A percentile compares a stretch with the other conserved stretches of the same genome.
Conservation (phyloP, 2,113 vertebrate species). For the Opisthocomus hoazin region DNA sequence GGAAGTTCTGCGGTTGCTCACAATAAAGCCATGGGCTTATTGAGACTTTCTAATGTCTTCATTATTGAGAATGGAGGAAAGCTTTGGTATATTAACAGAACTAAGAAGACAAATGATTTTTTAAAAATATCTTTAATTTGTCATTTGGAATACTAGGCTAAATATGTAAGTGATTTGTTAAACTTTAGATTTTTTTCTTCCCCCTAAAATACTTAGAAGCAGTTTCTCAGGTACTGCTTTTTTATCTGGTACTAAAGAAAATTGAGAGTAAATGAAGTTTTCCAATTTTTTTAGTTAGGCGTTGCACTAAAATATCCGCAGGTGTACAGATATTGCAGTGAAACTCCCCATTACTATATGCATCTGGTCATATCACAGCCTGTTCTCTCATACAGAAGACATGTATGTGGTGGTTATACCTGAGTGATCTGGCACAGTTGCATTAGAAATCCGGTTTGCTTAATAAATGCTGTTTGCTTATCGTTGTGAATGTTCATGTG, state of each 20-base stretch:
- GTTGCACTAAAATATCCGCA: background rate
- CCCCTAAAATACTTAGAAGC: background rate
- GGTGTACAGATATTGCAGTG: background rate
- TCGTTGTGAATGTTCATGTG: background rate
- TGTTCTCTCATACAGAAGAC: background rate
- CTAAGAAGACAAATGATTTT: background rate
- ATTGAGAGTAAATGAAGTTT: background rate
- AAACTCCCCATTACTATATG: background rate
- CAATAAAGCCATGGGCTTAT: background rate
- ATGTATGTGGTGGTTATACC: background rate
- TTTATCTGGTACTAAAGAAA: background rate
- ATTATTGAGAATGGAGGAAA: background rate
- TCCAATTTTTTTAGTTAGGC: background rate
- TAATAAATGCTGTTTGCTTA: background rate
- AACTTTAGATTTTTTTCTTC: background rate
- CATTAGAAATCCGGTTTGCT: background rate
- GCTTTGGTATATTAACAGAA: background rate
- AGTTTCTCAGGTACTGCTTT: background rate
- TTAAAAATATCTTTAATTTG: background rate
- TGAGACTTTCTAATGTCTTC: background rate
- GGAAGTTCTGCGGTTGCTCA: background rate
- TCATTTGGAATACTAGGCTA: background rate
- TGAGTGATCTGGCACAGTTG: background rate
- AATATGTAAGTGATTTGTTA: background rate
- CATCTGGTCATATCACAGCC: background rate